Base-by-base conservation (phyloP, 2,888 invertebrate species). In the Cenopis cana region DNA sequence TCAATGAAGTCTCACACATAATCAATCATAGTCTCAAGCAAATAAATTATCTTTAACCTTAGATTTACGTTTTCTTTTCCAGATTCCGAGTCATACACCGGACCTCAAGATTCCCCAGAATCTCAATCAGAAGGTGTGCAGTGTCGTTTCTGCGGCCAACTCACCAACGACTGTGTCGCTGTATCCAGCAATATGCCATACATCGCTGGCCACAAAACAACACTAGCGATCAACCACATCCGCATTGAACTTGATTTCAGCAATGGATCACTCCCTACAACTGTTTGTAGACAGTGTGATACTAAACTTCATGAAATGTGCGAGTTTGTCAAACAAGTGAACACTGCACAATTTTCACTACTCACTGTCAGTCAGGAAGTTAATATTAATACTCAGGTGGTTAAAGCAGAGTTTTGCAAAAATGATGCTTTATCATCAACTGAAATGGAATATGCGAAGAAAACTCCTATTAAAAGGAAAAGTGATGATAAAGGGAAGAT, bases 261-360 rank as follows among this genome's bases (percentile, higher is more conserved):
- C 24, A 50, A 18, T 9, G 54, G 54, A 2, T 38, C 38, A 0
- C 52, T 64, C 5, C 64, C 64, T 10, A 64, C 20, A 20, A 64
- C 52, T 6, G 38, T 64, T 20, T 64, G 64, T 20, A 36, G n/a
- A 9, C 20, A 38, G 10, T 64, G 64, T 36, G 52, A 64, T 38
- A 2, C 5, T 1, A 64, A 38, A 8, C 64, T 64, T 0, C 52
- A 38, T 6, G 64, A 38, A 2, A 54, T 38, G 10, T 64, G 52
- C 36, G 52, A 64, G 8, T 64, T 64, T 38, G 20, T 64, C n/a
- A 64, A 64, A 38, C 54, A n/a, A 38, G 64, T 64, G 10, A 64
- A 64, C 20, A 36, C 36, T 4, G 64, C 64, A 11, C 64, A 64
- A n/a, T 52, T 52, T 14, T 36, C 64, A 0, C n/a, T 64, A 0